Base-by-base conservation (phyloP, 1,140 invertebrate species). In the Diabrotica virgifera region DNA sequence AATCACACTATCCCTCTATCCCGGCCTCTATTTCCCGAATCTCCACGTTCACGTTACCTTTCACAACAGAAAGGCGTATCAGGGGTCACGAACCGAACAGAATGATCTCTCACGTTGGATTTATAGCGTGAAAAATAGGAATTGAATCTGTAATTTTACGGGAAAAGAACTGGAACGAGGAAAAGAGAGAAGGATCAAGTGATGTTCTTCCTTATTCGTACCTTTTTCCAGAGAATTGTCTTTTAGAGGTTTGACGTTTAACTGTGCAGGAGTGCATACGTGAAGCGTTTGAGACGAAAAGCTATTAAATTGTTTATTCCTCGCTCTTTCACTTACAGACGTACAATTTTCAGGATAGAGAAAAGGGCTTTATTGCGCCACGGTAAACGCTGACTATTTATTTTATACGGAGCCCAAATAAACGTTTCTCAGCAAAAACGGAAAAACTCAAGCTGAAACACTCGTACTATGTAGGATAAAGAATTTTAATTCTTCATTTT, bases 111-210 rank as follows among this genome's bases (percentile, higher is more conserved):
- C 38, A 11, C 38, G 13, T 59, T 46, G 46, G 14, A 59, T 59
- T 59, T 59, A 59, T 59, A 59, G 58, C 46, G 58, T n/a, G 37
- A 51, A 59, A 59, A 59, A 59, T 59, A 50, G 5, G 58, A 35
- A 54, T 13, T 46, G 40, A 46, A 46, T 46, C 40, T 46, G 40
- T 46, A 46, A 46, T 46, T 46, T 46, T 46, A 46, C 40, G 40
- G n/a, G 40, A 46, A 46, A 46, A n/a, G 40, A 46, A 46, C 40
- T 8, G 40, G 40, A 46, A 46, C 6, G 40, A 24, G 24, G 5
- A 46, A 46, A 46, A 46, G 40, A 46, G 40, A 46, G 40, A 46
- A 46, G 40, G 40, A 46, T 46, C 40, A 46, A 46, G 40, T 46
- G 40, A 46, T 46, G 40, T 46, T 46, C 40, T 46, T 46, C 40